These are phyloP conservation scores for Gila robusta DNA, from an alignment of 2,797 vertebrate species.

Conservation along the genomic window DNA sequence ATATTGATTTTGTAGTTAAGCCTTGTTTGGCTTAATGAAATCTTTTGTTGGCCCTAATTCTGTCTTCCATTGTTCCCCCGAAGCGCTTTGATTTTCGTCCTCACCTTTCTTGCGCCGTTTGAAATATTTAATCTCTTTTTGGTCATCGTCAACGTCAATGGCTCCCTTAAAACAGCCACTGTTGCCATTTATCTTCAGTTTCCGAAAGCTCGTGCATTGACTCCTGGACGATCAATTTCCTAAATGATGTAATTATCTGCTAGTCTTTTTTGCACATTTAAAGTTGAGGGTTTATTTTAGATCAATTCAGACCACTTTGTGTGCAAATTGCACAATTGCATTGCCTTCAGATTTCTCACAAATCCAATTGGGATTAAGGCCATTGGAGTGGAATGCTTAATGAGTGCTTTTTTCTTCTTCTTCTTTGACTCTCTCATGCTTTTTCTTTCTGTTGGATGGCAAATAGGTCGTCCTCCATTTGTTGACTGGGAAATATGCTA, in stretches of 20 bases:
- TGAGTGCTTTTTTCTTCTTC: slow-evolving; percentile 65
- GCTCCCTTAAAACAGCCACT: slow-evolving; percentile 83
- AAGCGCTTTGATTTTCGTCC: slow-evolving; percentile 72
- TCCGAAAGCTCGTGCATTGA: slow-evolving; percentile 95
- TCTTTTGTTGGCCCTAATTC: slow-evolving; percentile 88
- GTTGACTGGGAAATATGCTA: slow-evolving; percentile 46
- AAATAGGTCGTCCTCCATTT: slow-evolving; percentile 57
- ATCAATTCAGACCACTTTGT: slow-evolving; percentile 96
- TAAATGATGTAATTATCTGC: slow-evolving; percentile 98
- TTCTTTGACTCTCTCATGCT: slow-evolving; percentile 32
- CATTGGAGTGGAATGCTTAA: slow-evolving; percentile 83
- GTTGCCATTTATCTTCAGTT: slow-evolving; percentile 90
- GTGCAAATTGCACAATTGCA: slow-evolving; percentile 93
- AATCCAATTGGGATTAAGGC: slow-evolving; percentile 85
- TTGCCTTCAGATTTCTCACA: slow-evolving; percentile 89
- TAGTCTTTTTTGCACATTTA: slow-evolving; percentile 86
- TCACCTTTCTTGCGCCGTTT: slow-evolving; percentile 63
- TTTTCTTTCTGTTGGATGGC: slow-evolving; percentile 48
- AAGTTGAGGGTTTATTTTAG: slow-evolving; percentile 98
- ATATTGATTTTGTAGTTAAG: slow-evolving; percentile 89
- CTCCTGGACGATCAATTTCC: slow-evolving; percentile 93
- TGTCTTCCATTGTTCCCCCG: slow-evolving; percentile 78
- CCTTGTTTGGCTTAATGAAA: slow-evolving; percentile 90
- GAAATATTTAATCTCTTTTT: slow-evolving; percentile 74
- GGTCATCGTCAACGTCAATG: slow-evolving; percentile 72